Percentiles rank a stretch among this genome's conserved stretches.
phyloP scores from a whole-genome alignment of 35 echinoderm and acorn worm species.

The Anneissia japonica region DNA sequence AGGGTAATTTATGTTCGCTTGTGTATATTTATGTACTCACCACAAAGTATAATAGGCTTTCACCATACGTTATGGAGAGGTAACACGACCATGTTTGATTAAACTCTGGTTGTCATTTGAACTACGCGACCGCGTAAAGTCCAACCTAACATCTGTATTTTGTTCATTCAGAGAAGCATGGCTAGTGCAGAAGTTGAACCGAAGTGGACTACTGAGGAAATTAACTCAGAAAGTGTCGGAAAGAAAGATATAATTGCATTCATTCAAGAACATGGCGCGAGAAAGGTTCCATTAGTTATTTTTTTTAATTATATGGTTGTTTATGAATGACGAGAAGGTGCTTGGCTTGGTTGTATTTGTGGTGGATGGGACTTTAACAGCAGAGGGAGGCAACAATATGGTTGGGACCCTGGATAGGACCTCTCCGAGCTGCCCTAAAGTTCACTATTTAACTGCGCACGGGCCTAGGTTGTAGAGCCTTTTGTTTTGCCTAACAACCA shows the following conservation, averaged over 20 bases:
- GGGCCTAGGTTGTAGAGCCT: too few relatives aligned
- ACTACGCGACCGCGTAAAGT: neutral
- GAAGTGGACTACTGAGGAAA: slow-evolving; percentile 27
- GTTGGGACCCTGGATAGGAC: too few relatives aligned
- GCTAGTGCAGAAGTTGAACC: slow-evolving; percentile 20
- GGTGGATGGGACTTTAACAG: too few relatives aligned
- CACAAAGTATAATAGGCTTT: neutral
- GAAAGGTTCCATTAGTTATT: slow-evolving; percentile 25
- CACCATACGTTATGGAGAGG: neutral
- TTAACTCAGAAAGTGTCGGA: slow-evolving; percentile 19
- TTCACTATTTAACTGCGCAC: too few relatives aligned
- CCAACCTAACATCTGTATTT: slow-evolving; percentile 1
- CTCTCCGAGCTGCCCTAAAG: too few relatives aligned
- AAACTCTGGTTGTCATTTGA: neutral
- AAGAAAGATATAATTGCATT: slow-evolving; percentile 46
- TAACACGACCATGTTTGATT: too few relatives aligned
- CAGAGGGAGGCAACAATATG: too few relatives aligned
- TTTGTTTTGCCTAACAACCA: too few relatives aligned
- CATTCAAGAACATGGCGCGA: slow-evolving; percentile 28
- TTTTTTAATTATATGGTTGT: too few relatives aligned
- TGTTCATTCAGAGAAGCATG: slow-evolving; percentile 8
- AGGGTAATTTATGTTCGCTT: neutral
- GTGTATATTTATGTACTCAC: neutral
- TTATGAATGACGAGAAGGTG: too few relatives aligned
- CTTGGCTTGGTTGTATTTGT: too few relatives aligned